Evolutionary conservation across 2,113 vertebrate species (phyloP), one percentile per base, ranked within the genome.

Genomic region (Podarcis muralis): DNA sequence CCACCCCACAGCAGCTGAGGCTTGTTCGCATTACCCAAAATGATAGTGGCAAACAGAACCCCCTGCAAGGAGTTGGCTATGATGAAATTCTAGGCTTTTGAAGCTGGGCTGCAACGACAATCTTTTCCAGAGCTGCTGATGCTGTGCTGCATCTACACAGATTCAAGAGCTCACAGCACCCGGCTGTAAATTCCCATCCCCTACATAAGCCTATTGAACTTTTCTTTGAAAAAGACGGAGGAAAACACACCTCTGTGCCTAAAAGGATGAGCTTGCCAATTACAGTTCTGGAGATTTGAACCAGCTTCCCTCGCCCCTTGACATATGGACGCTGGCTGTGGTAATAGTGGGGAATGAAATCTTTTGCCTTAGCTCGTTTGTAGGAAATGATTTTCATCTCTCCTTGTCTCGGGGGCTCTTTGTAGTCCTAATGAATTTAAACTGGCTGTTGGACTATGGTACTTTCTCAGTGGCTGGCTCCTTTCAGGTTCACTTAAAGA

Each of bases 371-470:
- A 83, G 72, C 15, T 84, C 85, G 1, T 89, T 86, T 86, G 12
- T 22, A 40, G 3, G 3, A 81, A 76, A n/a, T 71, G 81, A 87
- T 81, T 82, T 32, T 81, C 15, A 76, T 30, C 65, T 66, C 43
- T 87, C 59, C 18, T 16, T 82, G 32, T 76, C 71, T 30, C 27
- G 69, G 8, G 48, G 27, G 1, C 2, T 93, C 4, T 76, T 88
- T 88, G 16, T 75, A 81, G 20, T 66, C 37, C n/a, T 89, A 74
- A 88, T 90, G 87, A 66, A 93, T 93, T 93, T 68, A 53, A 37
- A 53, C 0, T 77, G 86, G 4, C 81, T 93, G 15, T 18, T 84
- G 35, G 25, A 57, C 86, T 0, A 0, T 48, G 5, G 82, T 68
- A 1, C 35, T 88, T 90, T 92, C 81, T 23, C 90, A 82, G 77